Evolutionary conservation across 2,113 vertebrate genomes (phyloP), one percentile per base, ranked within the genome.

Genomic region (Calyptommatus sinebrachiatus): DNA sequence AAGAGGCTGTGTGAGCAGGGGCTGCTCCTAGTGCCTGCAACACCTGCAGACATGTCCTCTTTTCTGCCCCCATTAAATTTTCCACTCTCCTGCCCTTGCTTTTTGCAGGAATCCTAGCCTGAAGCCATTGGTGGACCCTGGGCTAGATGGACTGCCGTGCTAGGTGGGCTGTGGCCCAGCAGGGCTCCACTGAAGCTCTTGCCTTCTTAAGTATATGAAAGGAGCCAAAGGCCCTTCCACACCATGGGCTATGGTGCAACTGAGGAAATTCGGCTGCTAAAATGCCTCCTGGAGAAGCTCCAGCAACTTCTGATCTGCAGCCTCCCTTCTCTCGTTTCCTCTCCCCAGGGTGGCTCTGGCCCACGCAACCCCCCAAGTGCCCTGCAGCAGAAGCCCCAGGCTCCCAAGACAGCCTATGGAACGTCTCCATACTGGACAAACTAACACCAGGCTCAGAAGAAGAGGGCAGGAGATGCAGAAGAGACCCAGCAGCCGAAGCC

Each of bases 331-430:
- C 48, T 18, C 0, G 60, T 84, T 85, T 60, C 2, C 87, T 28
- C 57, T 82, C 80, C 79, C 80, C 89, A 96, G 95, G 93, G 93
- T 50, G 94, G 93, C 77, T 93, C 95, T 0, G 89, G 91, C 72
- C 95, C 94, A 73, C 95, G 95, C 85, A 94, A 86, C 84, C 95
- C 96, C 78, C 92, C 95, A 82, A 95, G 90, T 78, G 87, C 92
- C 91, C 92, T 96, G 91, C 95, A 96, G 91, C 94, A 94, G 91
- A 96, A 96, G 93, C 90, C 95, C 86, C 95, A 96, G 94, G 93
- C 93, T 87, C 94, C 94, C 87, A 96, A 96, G 89, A 91, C 93
- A 1, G 20, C 93, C 91, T 96, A 95, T 1, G 86, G 94, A 91
- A 94, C 87, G 84, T 94, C 95, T 90, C 94, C 94, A 1, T 96